Percentiles rank a stretch among this genome's conserved stretches.
These are phyloP conservation scores for Alethe diademata DNA, from an alignment of 2,113 vertebrate species.

Conservation along the genomic window DNA sequence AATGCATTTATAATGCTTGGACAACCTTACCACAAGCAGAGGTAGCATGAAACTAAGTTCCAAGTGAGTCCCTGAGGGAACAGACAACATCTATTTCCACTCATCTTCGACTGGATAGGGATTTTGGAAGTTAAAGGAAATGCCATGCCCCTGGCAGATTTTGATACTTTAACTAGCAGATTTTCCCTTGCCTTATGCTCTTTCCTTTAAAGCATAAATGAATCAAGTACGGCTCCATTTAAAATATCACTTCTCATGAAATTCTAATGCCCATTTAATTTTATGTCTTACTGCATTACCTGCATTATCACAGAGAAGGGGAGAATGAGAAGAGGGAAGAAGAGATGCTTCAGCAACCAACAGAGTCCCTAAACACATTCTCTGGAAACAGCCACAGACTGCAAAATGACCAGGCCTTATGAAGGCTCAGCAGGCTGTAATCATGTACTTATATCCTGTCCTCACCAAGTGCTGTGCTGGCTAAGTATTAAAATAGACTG, in stretches of 20 bases:
- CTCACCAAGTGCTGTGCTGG: background rate
- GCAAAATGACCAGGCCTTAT: background rate
- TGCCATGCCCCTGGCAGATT: background rate
- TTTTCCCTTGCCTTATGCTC: background rate
- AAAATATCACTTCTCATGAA: background rate
- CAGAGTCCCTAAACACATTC: background rate
- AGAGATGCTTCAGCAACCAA: background rate
- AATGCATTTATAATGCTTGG: background rate
- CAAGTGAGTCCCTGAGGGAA: background rate
- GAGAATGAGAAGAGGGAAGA: background rate
- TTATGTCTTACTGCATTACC: background rate
- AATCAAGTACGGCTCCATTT: background rate
- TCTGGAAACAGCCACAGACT: background rate
- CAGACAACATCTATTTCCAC: constrained; percentile 8
- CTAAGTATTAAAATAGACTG: background rate
- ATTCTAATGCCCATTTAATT: background rate
- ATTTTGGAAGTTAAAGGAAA: constrained; percentile 22
- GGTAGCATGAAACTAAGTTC: background rate
- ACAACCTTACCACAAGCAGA: background rate
- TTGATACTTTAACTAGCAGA: background rate
- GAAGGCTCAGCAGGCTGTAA: background rate
- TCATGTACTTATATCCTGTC: background rate
- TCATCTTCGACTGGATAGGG: background rate
- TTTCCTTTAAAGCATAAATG: background rate
- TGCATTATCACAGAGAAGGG: background rate